These are phyloP conservation scores for Ganaspis sp. DNA, from an alignment of 1,140 invertebrate species.

Conservation along the genomic window DNA sequence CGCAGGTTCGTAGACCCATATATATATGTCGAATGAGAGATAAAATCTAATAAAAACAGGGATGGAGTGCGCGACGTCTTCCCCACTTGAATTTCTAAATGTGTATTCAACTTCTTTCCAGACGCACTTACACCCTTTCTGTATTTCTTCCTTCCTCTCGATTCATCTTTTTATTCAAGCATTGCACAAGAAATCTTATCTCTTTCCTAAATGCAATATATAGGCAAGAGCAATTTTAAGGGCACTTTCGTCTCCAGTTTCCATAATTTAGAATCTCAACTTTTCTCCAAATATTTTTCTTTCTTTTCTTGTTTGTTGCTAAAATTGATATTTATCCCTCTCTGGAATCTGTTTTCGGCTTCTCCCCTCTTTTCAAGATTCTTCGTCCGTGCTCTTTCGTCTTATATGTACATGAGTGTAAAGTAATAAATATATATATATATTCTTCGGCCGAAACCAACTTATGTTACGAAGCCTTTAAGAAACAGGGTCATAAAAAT, in stretches of 20 bases:
- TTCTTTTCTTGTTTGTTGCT: not conserved
- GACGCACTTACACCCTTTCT: slow-evolving; percentile 10
- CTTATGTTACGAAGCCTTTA: slow-evolving; percentile 75
- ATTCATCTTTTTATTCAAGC: not conserved
- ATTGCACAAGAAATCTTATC: slow-evolving; percentile 12
- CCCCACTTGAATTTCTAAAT: not conserved
- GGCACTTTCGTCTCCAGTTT: too few species aligned
- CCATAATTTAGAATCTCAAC: not conserved
- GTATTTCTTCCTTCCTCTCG: not conserved
- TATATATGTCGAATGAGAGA: not conserved
- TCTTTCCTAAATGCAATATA: not conserved
- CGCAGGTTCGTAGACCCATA: slow-evolving; percentile 9
- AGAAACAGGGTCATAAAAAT: slow-evolving; percentile 75
- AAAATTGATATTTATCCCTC: not conserved
- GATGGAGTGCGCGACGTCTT: slow-evolving; percentile 27
- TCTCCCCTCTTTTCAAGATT: slow-evolving; percentile 19
- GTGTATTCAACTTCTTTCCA: slow-evolving; percentile 7
- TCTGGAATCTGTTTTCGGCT: not conserved
- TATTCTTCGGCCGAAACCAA: slow-evolving; percentile 64
- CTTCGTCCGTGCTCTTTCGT: slow-evolving; percentile 28
- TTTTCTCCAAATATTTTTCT: not conserved
- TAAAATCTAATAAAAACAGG: not conserved
- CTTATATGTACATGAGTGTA: slow-evolving; percentile 24
- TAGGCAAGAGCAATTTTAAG: not conserved
- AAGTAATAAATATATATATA: slow-evolving; percentile 29